These are phyloP conservation scores for Oncorhynchus kisutch DNA, from an alignment of 2,113 vertebrate genomes.

Conservation along the genomic window DNA sequence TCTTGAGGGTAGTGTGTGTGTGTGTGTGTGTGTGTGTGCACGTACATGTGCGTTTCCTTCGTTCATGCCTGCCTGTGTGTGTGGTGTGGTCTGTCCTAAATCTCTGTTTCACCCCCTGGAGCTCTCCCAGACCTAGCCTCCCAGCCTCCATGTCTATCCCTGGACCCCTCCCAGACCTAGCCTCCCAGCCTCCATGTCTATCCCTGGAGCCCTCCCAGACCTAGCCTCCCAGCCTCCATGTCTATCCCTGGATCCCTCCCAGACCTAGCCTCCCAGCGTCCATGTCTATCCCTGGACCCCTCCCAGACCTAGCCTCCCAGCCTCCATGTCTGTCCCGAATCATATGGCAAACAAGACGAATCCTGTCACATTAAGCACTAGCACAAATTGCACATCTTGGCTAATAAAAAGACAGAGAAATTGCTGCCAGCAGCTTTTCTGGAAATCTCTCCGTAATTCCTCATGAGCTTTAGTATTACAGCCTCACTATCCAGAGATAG, in stretches of 20 bases:
- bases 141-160: too few relatives aligned
- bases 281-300: background rate
- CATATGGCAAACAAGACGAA: slow-evolving; percentile 29
- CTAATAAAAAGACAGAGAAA: slow-evolving; percentile 61
- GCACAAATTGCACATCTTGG: slow-evolving; percentile 57
- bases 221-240: background rate
- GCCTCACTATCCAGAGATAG: slow-evolving; percentile 56
- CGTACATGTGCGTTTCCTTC: too few relatives aligned
- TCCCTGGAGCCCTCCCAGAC: background rate
- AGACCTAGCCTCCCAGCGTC: background rate
- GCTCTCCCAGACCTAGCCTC: too few relatives aligned
- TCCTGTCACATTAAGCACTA: slow-evolving; percentile 51
- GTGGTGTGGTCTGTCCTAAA: background rate
- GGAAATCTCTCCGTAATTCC: slow-evolving; percentile 65
- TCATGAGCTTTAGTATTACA: slow-evolving; percentile 58
- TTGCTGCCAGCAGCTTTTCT: slow-evolving; percentile 60
- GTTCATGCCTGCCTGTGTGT: too few relatives aligned
- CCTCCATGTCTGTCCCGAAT: slow-evolving; percentile 8
- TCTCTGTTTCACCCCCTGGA: background rate
- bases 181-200: background rate
- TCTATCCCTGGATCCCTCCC: background rate
- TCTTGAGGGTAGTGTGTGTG: background rate
- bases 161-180: background rate
- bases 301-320: background rate
- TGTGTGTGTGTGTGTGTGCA: background rate